These are phyloP conservation scores for Bergia sp. DNA, from an alignment of 92 coral and sea anemone genomes.

Conservation along the genomic window DNA sequence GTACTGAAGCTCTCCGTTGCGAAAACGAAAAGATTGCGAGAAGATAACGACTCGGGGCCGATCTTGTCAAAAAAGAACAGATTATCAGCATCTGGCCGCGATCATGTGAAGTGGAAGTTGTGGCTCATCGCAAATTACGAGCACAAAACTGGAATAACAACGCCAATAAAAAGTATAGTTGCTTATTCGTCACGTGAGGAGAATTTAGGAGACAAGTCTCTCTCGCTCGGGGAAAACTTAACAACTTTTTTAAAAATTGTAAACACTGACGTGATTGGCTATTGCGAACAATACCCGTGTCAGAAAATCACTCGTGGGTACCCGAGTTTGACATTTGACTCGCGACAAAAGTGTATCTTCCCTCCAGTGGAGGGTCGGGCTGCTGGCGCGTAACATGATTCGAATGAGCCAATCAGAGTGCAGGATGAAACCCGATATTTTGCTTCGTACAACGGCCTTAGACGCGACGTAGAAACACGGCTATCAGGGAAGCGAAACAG, in stretches of 20 bases:
- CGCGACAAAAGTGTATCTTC: not conserved
- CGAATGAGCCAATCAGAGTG: no score
- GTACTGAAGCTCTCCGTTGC: no score
- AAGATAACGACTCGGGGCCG: not conserved
- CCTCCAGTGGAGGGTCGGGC: not conserved
- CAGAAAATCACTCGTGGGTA: not conserved
- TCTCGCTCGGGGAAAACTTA: no score
- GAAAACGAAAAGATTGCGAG: not conserved
- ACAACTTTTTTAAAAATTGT: not conserved
- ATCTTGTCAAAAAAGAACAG: not conserved
- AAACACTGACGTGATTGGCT: not conserved
- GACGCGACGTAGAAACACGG: no score
- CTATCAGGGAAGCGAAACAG: no score
- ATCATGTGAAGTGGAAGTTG: slow-evolving; percentile 24
- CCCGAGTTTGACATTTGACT: not conserved
- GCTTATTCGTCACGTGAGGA: not conserved
- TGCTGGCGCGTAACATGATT: not conserved
- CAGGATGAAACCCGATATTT: no score
- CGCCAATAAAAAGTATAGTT: slow-evolving; percentile 6
- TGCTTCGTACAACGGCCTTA: no score
- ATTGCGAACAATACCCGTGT: no score
- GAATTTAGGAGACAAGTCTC: no score
- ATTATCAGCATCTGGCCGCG: no score
- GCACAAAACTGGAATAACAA: not conserved
- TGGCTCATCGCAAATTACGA: slow-evolving; percentile 28